Base-by-base conservation (phyloP, 2,797 vertebrate species). In the Lacerta bilineata region DNA sequence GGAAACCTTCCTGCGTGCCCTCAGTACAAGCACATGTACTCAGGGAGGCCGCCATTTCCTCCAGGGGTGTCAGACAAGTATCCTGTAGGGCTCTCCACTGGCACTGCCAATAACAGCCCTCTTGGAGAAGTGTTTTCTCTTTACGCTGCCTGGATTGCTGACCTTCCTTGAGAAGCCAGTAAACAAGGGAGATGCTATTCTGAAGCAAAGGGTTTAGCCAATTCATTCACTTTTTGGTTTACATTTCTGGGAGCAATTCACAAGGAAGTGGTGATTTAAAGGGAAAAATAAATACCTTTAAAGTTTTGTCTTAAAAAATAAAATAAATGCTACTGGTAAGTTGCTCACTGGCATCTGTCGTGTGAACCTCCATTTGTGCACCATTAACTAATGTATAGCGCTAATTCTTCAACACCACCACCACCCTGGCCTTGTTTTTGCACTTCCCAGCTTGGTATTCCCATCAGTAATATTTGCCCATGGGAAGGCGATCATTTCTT, bases 1-100 rank as follows among this genome's bases (percentile, higher is more conserved):
- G 80, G 89, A 91, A 91, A 90, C 74, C 84, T 92, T 90, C 87
- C 43, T 91, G 88, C 71, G 75, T 90, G 85, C 82, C 91, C 88
- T 90, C 88, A 64, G 84, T 83, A 79, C 75, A 87, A 89, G 79
- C 69, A 84, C 23, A 29, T 88, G 25, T 85, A 43, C 50, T 81
- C 71, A 72, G 43, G 68, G 83, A 93, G 79, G 83, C 79, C 90
- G 89, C 9, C 88, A 9, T 89, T 93, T 84, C 84, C 89, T 92
- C 84, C 80, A 83, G 83, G 76, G 80, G 15, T 81, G 79, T 75
- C 80, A 87, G 89, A 95, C 93, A 93, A 91, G 90, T 86, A 43
- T 92, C 87, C 90, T n/a, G 4, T 75, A 59, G 84, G 91, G 82
- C 27, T 50, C 75, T 93, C 72, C 66, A 82, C 55, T 77, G 11